A percentile compares a stretch with the other conserved stretches of the same genome.
phyloP scores from a whole-genome alignment of 2,888 invertebrate genomes.

The Xylota sylvarum region DNA sequence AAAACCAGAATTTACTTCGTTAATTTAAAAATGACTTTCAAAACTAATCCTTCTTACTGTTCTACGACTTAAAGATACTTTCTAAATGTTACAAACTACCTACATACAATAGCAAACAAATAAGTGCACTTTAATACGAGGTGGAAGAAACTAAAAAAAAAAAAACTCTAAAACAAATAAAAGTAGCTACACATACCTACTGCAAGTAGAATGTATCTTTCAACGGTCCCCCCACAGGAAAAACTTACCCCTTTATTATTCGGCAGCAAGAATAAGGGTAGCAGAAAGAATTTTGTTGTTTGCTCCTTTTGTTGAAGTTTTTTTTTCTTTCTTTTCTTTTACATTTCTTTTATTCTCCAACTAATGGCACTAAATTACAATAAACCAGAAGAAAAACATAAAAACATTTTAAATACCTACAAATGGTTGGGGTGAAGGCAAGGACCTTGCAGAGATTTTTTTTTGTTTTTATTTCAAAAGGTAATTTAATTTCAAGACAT shows the following conservation, averaged over 20 bases:
- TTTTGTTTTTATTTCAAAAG: not conserved
- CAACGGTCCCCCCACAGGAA: not conserved
- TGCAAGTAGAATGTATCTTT: not conserved
- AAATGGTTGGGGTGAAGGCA: not conserved
- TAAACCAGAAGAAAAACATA: constrained; percentile 6
- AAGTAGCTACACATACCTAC: not conserved
- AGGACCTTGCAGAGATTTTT: not conserved
- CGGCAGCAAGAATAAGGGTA: not conserved
- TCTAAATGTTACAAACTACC: not conserved
- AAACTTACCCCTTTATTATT: not conserved
- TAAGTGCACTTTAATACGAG: not conserved
- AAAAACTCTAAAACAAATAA: not conserved
- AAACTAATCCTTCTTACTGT: no score
- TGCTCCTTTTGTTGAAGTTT: not conserved
- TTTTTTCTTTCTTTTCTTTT: not conserved
- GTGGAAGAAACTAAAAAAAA: not conserved
- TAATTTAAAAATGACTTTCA: no score
- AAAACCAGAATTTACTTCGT: no score
- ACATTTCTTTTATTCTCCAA: constrained; percentile 7
- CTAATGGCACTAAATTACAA: constrained; percentile 33
- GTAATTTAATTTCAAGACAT: constrained; percentile 9
- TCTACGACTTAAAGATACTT: no score
- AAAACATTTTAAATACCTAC: constrained; percentile 12
- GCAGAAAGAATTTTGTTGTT: not conserved
- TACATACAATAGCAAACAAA: not conserved